Evolutionary conservation across 2,113 vertebrate genomes (phyloP).

Genomic region (Platysternon megacephalum): DNA sequence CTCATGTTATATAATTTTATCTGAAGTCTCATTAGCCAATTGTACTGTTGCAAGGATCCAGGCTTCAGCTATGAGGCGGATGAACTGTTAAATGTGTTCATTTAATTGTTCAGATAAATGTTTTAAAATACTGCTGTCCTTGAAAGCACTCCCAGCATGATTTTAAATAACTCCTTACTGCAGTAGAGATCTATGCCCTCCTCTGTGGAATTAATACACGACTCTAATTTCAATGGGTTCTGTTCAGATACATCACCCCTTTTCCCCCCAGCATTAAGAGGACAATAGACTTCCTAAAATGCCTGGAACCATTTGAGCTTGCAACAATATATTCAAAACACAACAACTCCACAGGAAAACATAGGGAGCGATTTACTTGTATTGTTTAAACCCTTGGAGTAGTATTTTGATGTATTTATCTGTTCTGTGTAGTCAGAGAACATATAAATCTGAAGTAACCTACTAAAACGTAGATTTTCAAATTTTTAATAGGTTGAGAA

Average conservation of each 20-base stretch:
- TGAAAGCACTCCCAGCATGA: background rate
- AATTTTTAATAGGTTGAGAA: too few relatives aligned
- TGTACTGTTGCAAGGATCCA: background rate
- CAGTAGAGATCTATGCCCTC: background rate
- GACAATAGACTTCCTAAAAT: background rate
- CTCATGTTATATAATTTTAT: background rate
- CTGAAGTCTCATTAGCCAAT: background rate
- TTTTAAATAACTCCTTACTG: background rate
- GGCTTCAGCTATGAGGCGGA: background rate
- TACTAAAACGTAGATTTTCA: background rate
- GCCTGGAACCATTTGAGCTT: background rate
- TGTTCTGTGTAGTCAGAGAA: background rate
- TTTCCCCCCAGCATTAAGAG: background rate
- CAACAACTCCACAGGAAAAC: background rate
- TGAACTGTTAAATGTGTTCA: background rate
- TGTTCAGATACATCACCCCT: background rate
- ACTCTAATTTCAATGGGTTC: background rate
- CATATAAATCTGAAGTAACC: background rate
- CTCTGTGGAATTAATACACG: background rate
- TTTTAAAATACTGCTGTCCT: background rate
- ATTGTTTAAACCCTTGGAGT: background rate
- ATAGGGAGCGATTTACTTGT: background rate
- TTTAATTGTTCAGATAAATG: rapidly evolving
- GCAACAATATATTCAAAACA: background rate
- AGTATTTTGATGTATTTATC: background rate